Evolutionary conservation across 2,888 invertebrate genomes (phyloP), one percentile per base, ranked within the genome.

Genomic region (Nysson spinosus): DNA sequence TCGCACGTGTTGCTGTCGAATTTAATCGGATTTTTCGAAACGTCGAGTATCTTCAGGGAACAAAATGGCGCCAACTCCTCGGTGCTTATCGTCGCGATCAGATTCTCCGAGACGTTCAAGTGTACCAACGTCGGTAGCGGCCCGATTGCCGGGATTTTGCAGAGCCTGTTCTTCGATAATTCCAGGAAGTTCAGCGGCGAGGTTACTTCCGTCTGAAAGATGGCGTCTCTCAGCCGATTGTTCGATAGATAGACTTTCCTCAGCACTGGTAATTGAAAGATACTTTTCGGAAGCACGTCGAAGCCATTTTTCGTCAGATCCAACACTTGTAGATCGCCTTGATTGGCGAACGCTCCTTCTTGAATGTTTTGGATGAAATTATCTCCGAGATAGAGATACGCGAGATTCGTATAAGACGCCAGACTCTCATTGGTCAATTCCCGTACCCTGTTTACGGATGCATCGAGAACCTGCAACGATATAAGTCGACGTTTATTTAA

Each of bases 81-180:
- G 3, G 90, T 87, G 3, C 86, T 87, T 0, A 92, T 72, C 1
- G 78, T 76, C 0, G 54, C 78, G 40, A 93, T 86, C 0, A 88
- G 87, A 81, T 93, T 93, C 40, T 87, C 80, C 0, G 93, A 93
- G 34, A 92, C 89, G 78, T 93, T 93, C 56, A 93, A 89, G 43
- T 89, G 87, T 51, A 85, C 78, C 26, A 93, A 80, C 40, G 90
- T 89, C 9, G 93, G 91, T 12, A 92, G 77, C 22, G 88, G 84
- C 1, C 92, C 92, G 81, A 93, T 88, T 72, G 90, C 84, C 1
- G 93, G 93, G 32, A 93, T 83, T 54, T 88, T 87, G 11, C 85
- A 87, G 26, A 93, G 85, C 49, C 89, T 88, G 77, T 92, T 93
- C 50, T 89, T 88, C 12, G 92, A 90, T 26, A 93, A 81, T 69